phyloP scores from a whole-genome alignment of 2,797 vertebrate species.

The Graptemys geographica region DNA sequence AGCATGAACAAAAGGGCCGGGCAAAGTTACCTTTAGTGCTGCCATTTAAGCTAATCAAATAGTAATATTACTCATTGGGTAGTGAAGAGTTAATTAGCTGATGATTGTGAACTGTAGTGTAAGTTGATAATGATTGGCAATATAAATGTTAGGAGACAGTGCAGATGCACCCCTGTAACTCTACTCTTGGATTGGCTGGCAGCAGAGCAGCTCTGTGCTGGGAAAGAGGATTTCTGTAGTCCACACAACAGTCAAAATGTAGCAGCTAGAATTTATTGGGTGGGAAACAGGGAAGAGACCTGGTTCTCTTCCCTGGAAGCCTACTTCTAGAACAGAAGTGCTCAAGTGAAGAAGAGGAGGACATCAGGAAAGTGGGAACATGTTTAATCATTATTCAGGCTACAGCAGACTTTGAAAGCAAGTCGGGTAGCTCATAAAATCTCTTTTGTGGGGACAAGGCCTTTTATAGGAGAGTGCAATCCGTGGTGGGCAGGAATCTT shows the following conservation, averaged over 20 bases:
- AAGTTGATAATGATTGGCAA: neutral
- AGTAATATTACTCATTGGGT: neutral
- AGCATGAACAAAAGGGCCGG: neutral
- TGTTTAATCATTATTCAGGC: neutral
- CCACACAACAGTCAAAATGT: neutral
- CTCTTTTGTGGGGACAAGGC: no score
- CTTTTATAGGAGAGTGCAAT: no score
- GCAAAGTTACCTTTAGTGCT: neutral
- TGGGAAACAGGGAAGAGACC: accelerated
- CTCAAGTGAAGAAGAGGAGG: neutral
- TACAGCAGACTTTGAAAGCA: neutral
- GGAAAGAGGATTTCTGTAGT: neutral
- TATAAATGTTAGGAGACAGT: neutral
- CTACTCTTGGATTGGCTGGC: neutral
- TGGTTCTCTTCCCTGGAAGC: neutral
- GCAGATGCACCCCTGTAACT: neutral
- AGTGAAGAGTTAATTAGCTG: neutral
- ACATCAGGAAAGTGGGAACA: neutral
- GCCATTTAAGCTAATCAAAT: neutral
- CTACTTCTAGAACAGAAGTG: neutral
- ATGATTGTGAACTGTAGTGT: neutral
- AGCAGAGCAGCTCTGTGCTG: neutral
- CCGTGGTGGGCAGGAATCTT: no score
- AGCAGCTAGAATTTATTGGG: neutral
- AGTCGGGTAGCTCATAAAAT: neutral